A percentile compares a stretch with the other conserved stretches of the same genome.
Conservation (phyloP, 2,797 vertebrate genomes). For the Geotria australis region DNA sequence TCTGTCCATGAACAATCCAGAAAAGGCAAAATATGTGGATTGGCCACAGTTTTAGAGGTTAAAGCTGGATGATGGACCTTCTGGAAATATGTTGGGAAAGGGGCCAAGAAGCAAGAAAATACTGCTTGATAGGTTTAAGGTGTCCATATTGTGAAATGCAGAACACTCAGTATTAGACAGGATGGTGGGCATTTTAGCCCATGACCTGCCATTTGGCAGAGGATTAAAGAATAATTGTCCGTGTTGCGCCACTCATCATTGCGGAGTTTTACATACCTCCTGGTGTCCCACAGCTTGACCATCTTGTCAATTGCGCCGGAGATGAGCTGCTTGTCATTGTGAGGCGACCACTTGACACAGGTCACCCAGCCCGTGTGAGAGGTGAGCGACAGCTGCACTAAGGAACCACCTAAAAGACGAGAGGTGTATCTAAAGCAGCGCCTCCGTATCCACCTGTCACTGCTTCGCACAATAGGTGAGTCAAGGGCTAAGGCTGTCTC, state of each 20-base stretch:
- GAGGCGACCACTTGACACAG: constrained; percentile 60
- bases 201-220: neutral
- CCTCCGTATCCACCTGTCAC: too few species aligned
- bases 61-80: too few species aligned
- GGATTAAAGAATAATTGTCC: neutral
- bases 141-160: neutral
- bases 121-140: neutral
- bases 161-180: neutral
- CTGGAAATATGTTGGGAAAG: neutral
- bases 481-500: too few species aligned
- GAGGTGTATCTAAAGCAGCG: neutral
- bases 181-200: neutral
- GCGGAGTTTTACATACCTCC: constrained; percentile 25
- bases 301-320: constrained; percentile 82
- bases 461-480: too few species aligned
- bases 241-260: constrained; percentile 1
- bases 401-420: constrained; percentile 36
- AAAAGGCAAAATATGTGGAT: too few species aligned
- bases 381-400: constrained; percentile 60
- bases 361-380: constrained; percentile 94
- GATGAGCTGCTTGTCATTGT: constrained; percentile 58
- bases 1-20: too few species aligned
- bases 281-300: constrained; percentile 88
- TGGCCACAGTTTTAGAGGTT: too few species aligned
- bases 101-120: neutral